Evolutionary conservation across 2,888 invertebrate genomes (phyloP), one percentile per base, ranked within the genome.

Genomic region (Gymnoscelis rufifasciata): DNA sequence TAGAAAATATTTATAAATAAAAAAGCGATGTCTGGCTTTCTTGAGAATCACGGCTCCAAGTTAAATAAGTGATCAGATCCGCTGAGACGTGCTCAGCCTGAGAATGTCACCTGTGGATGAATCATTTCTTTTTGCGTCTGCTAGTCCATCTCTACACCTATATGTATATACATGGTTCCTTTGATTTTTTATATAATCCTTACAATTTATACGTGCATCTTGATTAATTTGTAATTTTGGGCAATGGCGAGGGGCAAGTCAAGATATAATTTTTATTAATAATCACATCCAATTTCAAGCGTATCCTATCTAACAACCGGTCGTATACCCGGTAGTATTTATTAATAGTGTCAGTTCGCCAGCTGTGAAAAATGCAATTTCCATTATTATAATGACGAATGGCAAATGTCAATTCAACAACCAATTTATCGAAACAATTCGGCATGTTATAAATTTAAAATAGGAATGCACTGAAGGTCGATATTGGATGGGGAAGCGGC

Each of bases 61-160:
- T 81, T 84, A 86, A 86, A 87, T 86, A 87, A 86, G 81, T 83
- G 83, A 87, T 86, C 83, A 83, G 81, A 77, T 78, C 75, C 72
- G 72, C 48, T 59, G 67, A 55, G 66, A 83, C 86, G 87, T 83
- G 84, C 78, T 60, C 59, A 59, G 86, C 66, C 73, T 64, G 54
- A 56, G 45, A 63, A 64, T 62, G 59, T 66, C 72, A 74, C 68
- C 74, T 69, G 71, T 64, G 62, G 57, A 36, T 37, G 19, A 29
- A 31, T 28, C 24, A 38, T 49, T 33, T 38, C 11, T 43, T 46
- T 51, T 40, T 48, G 29, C 31, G 31, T 15, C 31, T 33, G 8
- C 31, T 1, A 14, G 12, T 8, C 31, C 31, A 14, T 15, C 14
- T 33, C n/a, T n/a, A 33, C 14, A 19, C 19, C 19, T 8, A 14